Evolutionary conservation across 2,113 vertebrate genomes (phyloP).

Genomic region (Notiomystis cincta): DNA sequence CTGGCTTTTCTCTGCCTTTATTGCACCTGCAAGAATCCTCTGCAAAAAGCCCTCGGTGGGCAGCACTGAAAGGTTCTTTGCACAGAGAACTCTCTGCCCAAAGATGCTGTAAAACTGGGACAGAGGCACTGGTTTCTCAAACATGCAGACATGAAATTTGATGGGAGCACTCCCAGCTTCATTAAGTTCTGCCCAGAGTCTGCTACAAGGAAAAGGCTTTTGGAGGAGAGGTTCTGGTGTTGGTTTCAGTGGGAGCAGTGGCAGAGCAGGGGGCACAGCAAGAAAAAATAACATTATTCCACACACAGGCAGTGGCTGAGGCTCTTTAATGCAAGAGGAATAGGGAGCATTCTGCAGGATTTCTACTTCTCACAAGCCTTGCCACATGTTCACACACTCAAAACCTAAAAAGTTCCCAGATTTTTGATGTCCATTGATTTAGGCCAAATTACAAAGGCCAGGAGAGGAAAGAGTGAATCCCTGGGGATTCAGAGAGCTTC

Average conservation of each 20-base stretch:
- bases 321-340: background rate
- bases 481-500: background rate
- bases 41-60: background rate
- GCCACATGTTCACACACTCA: too few species aligned
- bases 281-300: background rate
- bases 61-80: background rate
- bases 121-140: background rate
- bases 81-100: background rate
- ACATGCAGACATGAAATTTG: background rate
- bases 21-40: background rate
- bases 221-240: background rate
- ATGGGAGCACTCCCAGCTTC: background rate
- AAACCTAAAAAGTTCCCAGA: background rate
- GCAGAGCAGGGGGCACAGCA: background rate
- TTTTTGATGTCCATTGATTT: background rate
- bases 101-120: background rate
- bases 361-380: background rate
- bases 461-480: background rate
- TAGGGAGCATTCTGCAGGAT: background rate
- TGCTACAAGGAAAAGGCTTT: background rate
- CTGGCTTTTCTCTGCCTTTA: background rate
- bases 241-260: background rate
- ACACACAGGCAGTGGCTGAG: background rate
- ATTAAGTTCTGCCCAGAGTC: background rate
- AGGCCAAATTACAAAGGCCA: background rate